Conservation (phyloP, 1,140 invertebrate species). For the Delia radicum region DNA sequence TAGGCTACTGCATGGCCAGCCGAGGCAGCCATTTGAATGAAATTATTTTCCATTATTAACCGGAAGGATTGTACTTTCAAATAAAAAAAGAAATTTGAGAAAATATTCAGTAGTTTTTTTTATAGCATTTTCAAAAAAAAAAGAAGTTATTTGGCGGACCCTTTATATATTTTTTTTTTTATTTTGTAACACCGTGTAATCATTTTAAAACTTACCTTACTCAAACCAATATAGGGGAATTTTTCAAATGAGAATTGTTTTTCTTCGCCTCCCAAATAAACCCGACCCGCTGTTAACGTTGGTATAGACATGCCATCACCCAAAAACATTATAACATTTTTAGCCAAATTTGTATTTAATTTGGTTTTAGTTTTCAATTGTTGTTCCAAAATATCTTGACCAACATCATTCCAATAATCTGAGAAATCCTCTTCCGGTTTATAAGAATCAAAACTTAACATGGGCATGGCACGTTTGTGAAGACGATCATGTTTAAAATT, state of each 20-base stretch:
- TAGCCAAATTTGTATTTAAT: conserved; percentile 60
- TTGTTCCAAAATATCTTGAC: conserved; percentile 40
- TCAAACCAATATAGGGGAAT: conserved; percentile 48
- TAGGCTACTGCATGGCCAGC: too few relatives aligned
- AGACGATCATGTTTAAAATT: conserved; percentile 33
- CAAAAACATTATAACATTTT: conserved; percentile 73
- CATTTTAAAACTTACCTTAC: conserved; percentile 36
- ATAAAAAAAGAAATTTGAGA: too few relatives aligned
- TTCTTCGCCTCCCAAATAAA: conserved; percentile 70
- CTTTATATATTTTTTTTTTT: too few relatives aligned
- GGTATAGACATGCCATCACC: conserved; percentile 75
- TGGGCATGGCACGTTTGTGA: conserved; percentile 46
- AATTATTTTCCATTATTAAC: too few relatives aligned
- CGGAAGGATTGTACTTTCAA: too few relatives aligned
- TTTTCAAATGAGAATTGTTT: conserved; percentile 67
- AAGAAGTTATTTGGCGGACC: too few relatives aligned
- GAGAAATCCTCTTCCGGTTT: conserved; percentile 42
- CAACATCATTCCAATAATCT: conserved; percentile 50
- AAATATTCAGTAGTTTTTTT: too few relatives aligned
- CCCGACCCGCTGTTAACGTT: conserved; percentile 67
- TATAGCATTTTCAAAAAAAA: too few relatives aligned
- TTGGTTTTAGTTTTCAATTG: conserved; percentile 47
- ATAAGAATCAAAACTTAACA: conserved; percentile 37
- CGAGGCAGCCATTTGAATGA: too few relatives aligned
- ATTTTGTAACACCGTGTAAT: too few relatives aligned